Percentiles rank a stretch among this genome's conserved stretches.
Evolutionary conservation across 2,113 vertebrate genomes (phyloP).

Genomic region (Hemichromis elongatus): DNA sequence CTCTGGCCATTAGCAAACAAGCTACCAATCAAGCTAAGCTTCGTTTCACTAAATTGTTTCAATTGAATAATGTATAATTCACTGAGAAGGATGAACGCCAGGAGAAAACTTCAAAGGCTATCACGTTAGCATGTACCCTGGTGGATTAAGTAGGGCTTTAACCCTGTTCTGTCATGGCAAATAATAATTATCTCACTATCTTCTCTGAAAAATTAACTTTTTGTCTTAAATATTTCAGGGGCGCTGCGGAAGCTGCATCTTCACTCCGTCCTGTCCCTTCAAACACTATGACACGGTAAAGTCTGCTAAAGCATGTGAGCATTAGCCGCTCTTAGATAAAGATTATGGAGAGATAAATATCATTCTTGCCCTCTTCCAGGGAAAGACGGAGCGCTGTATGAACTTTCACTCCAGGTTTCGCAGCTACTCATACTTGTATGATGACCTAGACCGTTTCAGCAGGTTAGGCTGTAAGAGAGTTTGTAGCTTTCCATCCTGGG

Average conservation of each 20-base stretch:
- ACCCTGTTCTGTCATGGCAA: background rate
- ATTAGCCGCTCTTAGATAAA: background rate
- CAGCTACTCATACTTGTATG: background rate
- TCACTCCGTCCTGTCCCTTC: constrained; percentile 57
- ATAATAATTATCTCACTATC: background rate
- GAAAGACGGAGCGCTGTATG: constrained; percentile 29
- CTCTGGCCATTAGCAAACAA: background rate
- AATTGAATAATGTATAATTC: background rate
- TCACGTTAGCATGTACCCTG: background rate
- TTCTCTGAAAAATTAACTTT: background rate
- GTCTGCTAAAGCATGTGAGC: background rate
- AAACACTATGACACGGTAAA: constrained; percentile 66
- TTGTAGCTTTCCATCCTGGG: constrained; percentile 75
- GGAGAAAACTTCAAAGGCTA: background rate
- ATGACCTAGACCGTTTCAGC: background rate
- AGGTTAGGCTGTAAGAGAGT: constrained; percentile 69
- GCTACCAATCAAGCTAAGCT: background rate
- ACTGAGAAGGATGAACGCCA: background rate
- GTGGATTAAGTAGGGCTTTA: background rate
- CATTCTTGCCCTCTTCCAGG: constrained; percentile 39
- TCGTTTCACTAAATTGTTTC: background rate
- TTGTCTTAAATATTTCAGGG: constrained; percentile 48
- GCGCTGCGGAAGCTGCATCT: constrained; percentile 69
- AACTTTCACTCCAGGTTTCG: background rate
- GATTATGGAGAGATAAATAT: background rate